Evolutionary conservation across 2,888 invertebrate genomes (phyloP).

Genomic region (Acanthosepion esculentum): DNA sequence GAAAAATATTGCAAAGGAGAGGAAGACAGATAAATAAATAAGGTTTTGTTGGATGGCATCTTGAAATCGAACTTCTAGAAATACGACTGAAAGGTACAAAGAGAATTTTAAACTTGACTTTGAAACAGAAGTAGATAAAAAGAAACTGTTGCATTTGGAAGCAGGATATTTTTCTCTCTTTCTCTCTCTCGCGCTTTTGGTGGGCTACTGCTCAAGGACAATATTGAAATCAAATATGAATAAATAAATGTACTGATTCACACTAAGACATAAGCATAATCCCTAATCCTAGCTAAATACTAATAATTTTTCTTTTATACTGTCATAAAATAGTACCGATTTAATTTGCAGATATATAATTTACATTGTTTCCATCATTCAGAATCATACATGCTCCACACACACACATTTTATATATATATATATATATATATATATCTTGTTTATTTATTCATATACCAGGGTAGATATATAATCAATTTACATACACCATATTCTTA

Average conservation of each 20-base stretch:
- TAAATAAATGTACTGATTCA: background rate
- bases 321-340: background rate
- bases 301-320: background rate
- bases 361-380: background rate
- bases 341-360: no score
- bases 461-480: background rate
- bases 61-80: no score
- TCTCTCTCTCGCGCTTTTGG: background rate
- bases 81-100: no score
- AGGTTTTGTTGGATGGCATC: no score
- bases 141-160: background rate
- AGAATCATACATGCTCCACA: background rate
- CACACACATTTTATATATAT: background rate
- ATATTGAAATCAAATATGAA: background rate
- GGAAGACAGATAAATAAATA: no score
- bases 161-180: background rate
- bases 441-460: background rate
- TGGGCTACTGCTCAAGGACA: background rate
- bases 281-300: background rate
- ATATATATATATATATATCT: background rate
- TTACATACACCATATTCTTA: background rate
- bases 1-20: no score
- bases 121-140: background rate
- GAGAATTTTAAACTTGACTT: no score
- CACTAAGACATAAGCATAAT: background rate